Evolutionary conservation across 2,113 vertebrate genomes (phyloP).

Genomic region (Vidua chalybeata): DNA sequence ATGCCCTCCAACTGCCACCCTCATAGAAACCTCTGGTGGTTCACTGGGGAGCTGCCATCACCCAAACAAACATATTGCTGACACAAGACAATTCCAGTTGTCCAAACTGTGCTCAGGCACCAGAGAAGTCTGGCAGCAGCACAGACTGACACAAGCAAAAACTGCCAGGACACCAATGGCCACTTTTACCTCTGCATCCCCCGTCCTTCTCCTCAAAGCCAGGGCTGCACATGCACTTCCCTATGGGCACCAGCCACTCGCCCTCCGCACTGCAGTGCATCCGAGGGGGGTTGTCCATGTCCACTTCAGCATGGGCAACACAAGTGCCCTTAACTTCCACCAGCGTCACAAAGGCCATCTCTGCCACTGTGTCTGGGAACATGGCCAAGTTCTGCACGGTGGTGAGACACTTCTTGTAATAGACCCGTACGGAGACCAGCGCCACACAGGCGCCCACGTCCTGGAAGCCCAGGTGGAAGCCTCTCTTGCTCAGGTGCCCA

Average conservation of each 20-base stretch:
- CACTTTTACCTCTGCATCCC: conserved; percentile 88
- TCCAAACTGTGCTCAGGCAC: too few relatives aligned
- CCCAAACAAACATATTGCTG: background rate
- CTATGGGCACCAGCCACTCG: conserved; percentile 95
- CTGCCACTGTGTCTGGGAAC: conserved; percentile 92
- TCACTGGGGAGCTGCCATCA: background rate
- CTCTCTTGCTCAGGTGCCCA: conserved; percentile 88
- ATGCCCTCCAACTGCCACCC: background rate
- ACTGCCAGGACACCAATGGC: background rate
- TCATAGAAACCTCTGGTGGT: background rate
- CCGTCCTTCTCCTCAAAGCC: conserved; percentile 95
- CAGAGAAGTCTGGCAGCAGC: background rate
- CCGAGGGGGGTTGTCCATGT: conserved; percentile 86
- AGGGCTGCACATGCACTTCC: conserved; percentile 92
- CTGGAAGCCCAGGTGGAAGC: conserved; percentile 97
- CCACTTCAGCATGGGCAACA: conserved; percentile 88
- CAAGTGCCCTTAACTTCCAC: conserved; percentile 92
- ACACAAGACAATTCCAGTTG: background rate
- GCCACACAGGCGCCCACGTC: conserved; percentile 95
- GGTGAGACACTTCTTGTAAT: conserved; percentile 91
- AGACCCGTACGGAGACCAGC: conserved; percentile 91
- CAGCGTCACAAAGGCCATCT: conserved; percentile 89
- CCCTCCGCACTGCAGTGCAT: conserved; percentile 98
- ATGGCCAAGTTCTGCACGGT: conserved; percentile 88
- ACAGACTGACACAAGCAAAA: background rate